These are phyloP conservation scores for Pterobdella sp. DNA, from an alignment of 2,888 invertebrate species.

Conservation along the genomic window DNA sequence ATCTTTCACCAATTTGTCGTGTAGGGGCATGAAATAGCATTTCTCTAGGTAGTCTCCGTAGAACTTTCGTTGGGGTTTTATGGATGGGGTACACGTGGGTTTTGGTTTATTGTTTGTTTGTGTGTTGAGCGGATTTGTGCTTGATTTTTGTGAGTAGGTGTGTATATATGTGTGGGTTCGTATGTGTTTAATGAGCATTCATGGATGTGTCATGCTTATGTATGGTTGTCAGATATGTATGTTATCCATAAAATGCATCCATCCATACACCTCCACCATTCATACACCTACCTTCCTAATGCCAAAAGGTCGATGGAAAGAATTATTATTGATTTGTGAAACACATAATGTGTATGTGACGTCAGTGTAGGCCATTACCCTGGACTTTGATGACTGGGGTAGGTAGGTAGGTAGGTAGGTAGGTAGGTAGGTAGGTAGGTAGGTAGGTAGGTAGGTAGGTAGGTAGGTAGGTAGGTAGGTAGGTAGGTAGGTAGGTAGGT, in stretches of 20 bases:
- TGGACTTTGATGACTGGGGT: slow-evolving; percentile 62
- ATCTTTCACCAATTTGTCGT: slow-evolving; percentile 70
- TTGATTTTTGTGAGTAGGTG: too few relatives aligned
- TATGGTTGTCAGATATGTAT: too few relatives aligned
- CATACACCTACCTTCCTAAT: slow-evolving; percentile 72
- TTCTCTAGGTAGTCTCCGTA: slow-evolving; percentile 58
- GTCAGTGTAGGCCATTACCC: slow-evolving; percentile 64
- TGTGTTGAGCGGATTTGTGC: too few relatives aligned
- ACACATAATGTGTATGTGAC: slow-evolving; percentile 61
- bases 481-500: background rate
- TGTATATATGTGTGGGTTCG: too few relatives aligned
- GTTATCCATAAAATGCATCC: too few relatives aligned
- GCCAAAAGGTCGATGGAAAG: slow-evolving; percentile 70
- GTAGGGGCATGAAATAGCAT: slow-evolving; percentile 65
- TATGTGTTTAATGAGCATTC: too few relatives aligned
- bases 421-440: background rate
- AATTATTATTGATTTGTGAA: slow-evolving; percentile 65
- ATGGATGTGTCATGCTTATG: too few relatives aligned
- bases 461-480: background rate
- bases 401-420: background rate
- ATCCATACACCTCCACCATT: too few relatives aligned
- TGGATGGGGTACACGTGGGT: too few relatives aligned
- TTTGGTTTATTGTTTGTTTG: too few relatives aligned
- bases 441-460: background rate
- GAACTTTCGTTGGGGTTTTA: too few relatives aligned